Conservation (phyloP, 2,797 vertebrate species). For the Galago senegalensis region DNA sequence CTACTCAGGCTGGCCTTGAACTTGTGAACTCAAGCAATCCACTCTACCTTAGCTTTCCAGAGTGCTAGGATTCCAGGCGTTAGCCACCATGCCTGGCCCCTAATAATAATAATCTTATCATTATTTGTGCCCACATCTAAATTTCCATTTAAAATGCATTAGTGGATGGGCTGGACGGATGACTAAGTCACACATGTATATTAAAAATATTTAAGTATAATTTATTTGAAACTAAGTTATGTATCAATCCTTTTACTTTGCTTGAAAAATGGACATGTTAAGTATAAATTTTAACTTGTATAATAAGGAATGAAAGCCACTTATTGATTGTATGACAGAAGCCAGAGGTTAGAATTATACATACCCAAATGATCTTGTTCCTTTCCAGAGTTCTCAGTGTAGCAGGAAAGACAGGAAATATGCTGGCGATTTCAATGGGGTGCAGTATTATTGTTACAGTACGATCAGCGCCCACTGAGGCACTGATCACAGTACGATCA, state of each 20-base stretch:
- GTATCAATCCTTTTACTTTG: not conserved
- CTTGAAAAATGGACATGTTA: not conserved
- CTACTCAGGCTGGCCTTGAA: too few relatives aligned
- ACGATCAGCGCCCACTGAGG: not conserved
- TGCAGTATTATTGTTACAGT: too few relatives aligned
- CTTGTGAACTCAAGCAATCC: too few relatives aligned
- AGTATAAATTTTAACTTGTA: not conserved
- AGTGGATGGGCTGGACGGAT: not conserved
- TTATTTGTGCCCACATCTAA: not conserved
- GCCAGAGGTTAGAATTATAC: not conserved
- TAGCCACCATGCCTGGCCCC: too few relatives aligned
- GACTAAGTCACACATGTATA: not conserved
- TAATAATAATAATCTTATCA: not conserved
- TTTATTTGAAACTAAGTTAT: not conserved
- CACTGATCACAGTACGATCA: not conserved
- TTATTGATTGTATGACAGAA: not conserved
- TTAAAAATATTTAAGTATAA: not conserved
- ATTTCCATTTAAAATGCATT: not conserved
- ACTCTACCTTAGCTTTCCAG: too few relatives aligned
- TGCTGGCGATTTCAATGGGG: not conserved
- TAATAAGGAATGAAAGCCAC: not conserved
- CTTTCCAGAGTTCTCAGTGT: not conserved
- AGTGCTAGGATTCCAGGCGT: too few relatives aligned
- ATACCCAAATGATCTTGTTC: not conserved
- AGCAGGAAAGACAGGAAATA: not conserved